Evolutionary conservation across 1,140 invertebrate species (phyloP).

Genomic region (Microplitis demolitor): DNA sequence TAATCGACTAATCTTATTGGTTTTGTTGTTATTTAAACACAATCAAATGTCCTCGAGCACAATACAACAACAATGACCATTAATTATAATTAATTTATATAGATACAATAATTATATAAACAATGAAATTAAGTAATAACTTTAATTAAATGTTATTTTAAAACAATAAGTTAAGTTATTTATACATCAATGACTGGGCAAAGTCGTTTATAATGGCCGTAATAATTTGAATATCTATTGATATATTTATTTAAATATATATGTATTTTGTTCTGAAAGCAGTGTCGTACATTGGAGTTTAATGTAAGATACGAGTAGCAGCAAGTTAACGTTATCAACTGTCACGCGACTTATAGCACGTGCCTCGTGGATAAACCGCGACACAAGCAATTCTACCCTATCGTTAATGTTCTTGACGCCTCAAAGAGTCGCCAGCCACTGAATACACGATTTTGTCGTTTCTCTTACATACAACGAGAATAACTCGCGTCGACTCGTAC

Average conservation of each 20-base stretch:
- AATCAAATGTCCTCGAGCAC: too few species aligned
- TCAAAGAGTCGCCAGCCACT: constrained; percentile 56
- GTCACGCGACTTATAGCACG: constrained; percentile 49
- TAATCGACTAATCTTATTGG: neutral
- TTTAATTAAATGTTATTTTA: too few species aligned
- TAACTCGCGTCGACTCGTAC: constrained; percentile 37
- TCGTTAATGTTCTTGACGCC: constrained; percentile 46
- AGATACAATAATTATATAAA: too few species aligned
- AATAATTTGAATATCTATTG: neutral
- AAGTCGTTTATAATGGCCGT: neutral
- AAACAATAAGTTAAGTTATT: too few species aligned
- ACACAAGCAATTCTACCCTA: constrained; percentile 21
- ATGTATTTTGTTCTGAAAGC: too few species aligned
- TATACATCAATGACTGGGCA: neutral
- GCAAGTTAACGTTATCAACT: constrained; percentile 37
- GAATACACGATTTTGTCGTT: constrained; percentile 27
- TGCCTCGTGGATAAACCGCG: constrained; percentile 33
- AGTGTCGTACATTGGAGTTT: too few species aligned
- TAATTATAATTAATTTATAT: too few species aligned
- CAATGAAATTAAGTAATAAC: too few species aligned
- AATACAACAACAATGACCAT: too few species aligned
- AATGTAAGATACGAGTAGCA: neutral
- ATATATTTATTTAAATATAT: neutral
- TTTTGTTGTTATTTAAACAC: neutral
- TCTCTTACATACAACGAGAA: constrained; percentile 13